These are phyloP conservation scores for Penaeus vannamei DNA, from an alignment of 1,140 invertebrate genomes.

Conservation along the genomic window DNA sequence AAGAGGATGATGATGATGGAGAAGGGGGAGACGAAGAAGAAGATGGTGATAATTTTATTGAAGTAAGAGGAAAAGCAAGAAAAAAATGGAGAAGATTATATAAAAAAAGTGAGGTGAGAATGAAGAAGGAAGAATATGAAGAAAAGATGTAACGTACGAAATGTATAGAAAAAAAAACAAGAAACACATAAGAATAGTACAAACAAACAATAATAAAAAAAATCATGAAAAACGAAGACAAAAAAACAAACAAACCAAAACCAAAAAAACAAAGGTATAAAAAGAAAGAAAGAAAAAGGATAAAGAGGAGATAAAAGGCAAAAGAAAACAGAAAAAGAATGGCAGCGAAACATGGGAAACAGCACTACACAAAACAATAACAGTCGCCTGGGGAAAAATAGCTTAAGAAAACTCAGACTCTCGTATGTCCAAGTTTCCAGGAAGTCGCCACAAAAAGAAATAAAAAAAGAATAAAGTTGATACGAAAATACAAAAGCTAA, in stretches of 20 bases:
- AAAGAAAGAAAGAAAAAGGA: not conserved
- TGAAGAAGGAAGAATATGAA: not conserved
- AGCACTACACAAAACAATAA: too few species aligned
- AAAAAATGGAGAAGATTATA: not conserved
- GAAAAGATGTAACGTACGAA: not conserved
- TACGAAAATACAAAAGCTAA: too few species aligned
- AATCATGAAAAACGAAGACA: not conserved
- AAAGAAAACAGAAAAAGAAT: not conserved
- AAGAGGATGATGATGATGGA: not conserved
- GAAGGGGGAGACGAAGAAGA: too few species aligned
- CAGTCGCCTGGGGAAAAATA: too few species aligned
- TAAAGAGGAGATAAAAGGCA: not conserved
- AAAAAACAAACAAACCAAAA: not conserved
- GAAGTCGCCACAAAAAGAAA: too few species aligned
- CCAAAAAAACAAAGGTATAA: not conserved
- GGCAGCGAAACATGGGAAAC: not conserved
- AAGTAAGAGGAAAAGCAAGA: not conserved
- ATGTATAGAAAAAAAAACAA: too few species aligned
- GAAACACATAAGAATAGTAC: not conserved
- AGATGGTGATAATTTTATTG: not conserved
- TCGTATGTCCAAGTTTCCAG: too few species aligned
- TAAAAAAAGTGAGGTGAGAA: not conserved
- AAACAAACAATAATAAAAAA: not conserved
- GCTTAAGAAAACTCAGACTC: too few species aligned
- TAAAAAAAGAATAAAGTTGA: too few species aligned